These are phyloP conservation scores for Nasonia giraulti DNA, from an alignment of 1,140 invertebrate species.

Conservation along the genomic window DNA sequence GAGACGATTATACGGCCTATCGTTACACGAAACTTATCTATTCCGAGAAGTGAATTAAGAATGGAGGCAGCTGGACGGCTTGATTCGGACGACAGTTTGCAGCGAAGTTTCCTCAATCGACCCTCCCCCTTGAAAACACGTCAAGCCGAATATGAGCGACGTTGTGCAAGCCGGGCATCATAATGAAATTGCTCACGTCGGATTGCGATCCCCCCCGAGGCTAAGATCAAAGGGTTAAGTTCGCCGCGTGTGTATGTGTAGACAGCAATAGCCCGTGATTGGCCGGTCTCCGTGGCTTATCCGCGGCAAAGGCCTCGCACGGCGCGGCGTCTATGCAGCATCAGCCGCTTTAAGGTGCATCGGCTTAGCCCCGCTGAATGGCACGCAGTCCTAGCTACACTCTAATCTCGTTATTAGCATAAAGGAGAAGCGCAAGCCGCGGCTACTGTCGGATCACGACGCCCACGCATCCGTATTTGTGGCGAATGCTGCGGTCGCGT, in stretches of 20 bases:
- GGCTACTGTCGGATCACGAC: background rate
- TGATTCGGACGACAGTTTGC: too few species aligned
- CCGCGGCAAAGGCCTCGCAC: too few species aligned
- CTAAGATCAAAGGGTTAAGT: slow-evolving; percentile 10
- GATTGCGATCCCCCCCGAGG: background rate
- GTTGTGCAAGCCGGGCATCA: background rate
- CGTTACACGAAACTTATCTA: too few species aligned
- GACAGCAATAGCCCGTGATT: too few species aligned
- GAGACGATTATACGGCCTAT: too few species aligned
- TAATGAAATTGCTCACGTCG: background rate
- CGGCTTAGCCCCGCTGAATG: background rate
- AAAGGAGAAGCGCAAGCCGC: background rate
- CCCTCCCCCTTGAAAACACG: too few species aligned
- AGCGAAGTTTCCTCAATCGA: too few species aligned
- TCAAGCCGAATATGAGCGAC: background rate
- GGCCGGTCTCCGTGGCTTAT: background rate
- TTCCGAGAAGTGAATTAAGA: too few species aligned
- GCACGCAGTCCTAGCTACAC: background rate
- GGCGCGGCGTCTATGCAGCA: background rate
- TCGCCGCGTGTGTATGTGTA: background rate
- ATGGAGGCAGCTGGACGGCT: too few species aligned
- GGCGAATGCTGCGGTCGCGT: too few species aligned
- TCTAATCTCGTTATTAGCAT: slow-evolving; percentile 34
- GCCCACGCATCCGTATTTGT: background rate
- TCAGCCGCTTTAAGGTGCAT: background rate